Conservation (phyloP, 1,140 invertebrate genomes). For the Aphaenogaster ashmeadi region DNA sequence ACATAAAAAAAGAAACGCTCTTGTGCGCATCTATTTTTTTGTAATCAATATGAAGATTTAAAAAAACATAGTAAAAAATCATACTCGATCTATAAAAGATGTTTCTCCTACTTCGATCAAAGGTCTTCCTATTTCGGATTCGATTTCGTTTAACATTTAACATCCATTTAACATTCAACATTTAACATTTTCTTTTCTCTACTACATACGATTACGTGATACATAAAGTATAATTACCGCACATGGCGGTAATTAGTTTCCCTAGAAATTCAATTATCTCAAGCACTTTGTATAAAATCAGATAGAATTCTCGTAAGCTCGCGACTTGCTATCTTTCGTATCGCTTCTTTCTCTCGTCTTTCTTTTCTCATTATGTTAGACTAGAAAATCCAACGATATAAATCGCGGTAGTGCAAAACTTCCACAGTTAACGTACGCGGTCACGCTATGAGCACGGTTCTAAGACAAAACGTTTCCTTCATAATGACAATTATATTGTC, state of each 20-base stretch:
- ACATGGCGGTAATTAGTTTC: slow-evolving; percentile 45
- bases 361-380: slow-evolving; percentile 30
- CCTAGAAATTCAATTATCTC: slow-evolving; percentile 52
- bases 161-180: slow-evolving; percentile 8
- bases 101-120: neutral
- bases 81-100: neutral
- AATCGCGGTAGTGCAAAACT: slow-evolving; percentile 18
- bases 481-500: slow-evolving; percentile 20
- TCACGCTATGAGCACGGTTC: neutral
- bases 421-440: slow-evolving; percentile 28
- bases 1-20: neutral
- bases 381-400: slow-evolving; percentile 47
- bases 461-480: slow-evolving; percentile 37
- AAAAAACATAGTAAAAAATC: slow-evolving; percentile 69
- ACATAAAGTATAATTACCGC: slow-evolving; percentile 33
- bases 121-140: neutral
- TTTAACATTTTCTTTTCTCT: slow-evolving; percentile 26
- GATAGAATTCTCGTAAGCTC: slow-evolving; percentile 39
- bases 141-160: neutral
- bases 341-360: slow-evolving; percentile 2
- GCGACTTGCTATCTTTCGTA: slow-evolving; percentile 28
- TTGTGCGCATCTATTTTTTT: slow-evolving; percentile 62
- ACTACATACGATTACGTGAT: slow-evolving; percentile 19
- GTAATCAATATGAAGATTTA: slow-evolving; percentile 79
- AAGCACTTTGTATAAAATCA: slow-evolving; percentile 31